Evolutionary conservation across 2,888 invertebrate genomes (phyloP).

Genomic region (Epinotia nisella): DNA sequence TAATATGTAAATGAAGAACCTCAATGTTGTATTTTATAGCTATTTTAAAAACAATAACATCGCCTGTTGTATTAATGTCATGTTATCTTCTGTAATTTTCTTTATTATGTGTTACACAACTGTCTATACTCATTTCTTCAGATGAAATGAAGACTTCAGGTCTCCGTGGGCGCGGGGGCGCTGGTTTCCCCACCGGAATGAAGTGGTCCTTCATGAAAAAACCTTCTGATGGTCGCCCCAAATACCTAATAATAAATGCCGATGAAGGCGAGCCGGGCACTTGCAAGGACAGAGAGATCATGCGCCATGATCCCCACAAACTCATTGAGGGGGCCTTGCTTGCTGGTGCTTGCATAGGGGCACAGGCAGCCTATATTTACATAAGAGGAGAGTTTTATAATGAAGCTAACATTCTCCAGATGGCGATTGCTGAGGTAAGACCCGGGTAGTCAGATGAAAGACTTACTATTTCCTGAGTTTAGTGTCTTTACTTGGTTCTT

Average conservation of each 20-base stretch:
- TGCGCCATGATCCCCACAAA: constrained; percentile 99
- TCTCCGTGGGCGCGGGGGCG: constrained; percentile 98
- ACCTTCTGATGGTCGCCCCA: constrained; percentile 97
- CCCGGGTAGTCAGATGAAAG: neutral
- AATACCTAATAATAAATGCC: constrained; percentile 99
- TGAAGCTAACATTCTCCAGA: constrained; percentile 98
- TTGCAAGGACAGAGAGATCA: constrained; percentile 99
- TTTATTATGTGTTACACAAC: too few species aligned
- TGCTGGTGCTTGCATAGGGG: constrained; percentile 98
- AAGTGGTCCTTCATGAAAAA: constrained; percentile 99
- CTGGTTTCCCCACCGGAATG: constrained; percentile 99
- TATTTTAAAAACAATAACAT: too few species aligned
- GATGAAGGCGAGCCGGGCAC: constrained; percentile 99
- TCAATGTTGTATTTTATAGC: too few species aligned
- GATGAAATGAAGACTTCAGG: constrained; percentile 98
- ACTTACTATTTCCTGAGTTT: neutral
- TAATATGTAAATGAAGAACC: too few species aligned
- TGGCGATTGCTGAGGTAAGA: constrained; percentile 95
- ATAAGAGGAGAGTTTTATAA: constrained; percentile 99
- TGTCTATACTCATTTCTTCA: constrained; percentile 57
- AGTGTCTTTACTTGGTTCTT: too few species aligned
- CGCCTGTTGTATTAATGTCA: too few species aligned
- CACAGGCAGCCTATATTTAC: constrained; percentile 99
- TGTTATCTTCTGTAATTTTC: too few species aligned
- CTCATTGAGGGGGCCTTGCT: constrained; percentile 97